Evolutionary conservation across 2,888 invertebrate species (phyloP), one percentile per base, ranked within the genome.

Genomic region (Macrophya annulata): DNA sequence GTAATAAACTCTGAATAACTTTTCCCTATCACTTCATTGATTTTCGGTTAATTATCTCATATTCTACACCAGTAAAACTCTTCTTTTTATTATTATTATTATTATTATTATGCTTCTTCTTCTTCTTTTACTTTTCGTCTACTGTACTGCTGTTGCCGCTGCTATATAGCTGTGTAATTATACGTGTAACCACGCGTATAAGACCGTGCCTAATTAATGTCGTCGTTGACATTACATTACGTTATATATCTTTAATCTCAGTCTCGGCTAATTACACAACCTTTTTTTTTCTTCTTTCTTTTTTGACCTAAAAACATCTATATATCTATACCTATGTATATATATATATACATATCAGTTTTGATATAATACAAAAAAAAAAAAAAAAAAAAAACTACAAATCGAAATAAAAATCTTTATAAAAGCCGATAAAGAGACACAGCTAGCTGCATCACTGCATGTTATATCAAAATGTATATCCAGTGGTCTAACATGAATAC

Each of bases 111-210:
- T n/a, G n/a, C n/a, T n/a, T n/a, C n/a, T 4, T 17, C 43, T 10
- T 45, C 21, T 45, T 15, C 43, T 21, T 10, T 9, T n/a, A 25
- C 12, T 31, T 8, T n/a, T n/a, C 0, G 37, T 71, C 37, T 15
- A 17, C 45, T 21, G 12, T 15, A 17, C 45, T 21, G 12, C 12
- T 12, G 31, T 37, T 37, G 37, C 37, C 21, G 37, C 48, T 25
- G 68, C 6, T 37, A 15, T 37, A 15, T 17, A 17, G 12, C 21
- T 21, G 21, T 45, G 45, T 77, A 77, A 77, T 77, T 77, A 77
- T 51, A 55, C 17, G 31, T 77, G 76, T 77, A 77, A 77, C 48
- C 37, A 74, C 72, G 43, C 72, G 72, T 74, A 25, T 48, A 48
- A 12, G 3, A 3, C 10, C 72, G 72, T 43, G 15, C 76, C 51